Evolutionary conservation across 2,888 invertebrate genomes (phyloP), one percentile per base, ranked within the genome.

Genomic region (Dasypolia templi): DNA sequence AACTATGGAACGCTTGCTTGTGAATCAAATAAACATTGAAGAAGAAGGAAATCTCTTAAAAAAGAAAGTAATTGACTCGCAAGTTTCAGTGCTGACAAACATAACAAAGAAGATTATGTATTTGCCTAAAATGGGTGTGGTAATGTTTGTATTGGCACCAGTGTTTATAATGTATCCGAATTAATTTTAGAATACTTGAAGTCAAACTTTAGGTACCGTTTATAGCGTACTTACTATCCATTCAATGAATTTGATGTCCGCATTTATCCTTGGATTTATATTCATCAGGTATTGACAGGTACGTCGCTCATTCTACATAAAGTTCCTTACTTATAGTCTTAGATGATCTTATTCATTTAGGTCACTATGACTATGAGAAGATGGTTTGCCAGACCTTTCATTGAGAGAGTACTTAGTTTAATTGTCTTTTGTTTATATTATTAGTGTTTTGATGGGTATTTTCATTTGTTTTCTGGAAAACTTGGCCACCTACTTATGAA

Each of bases 171-270:
- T 72, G 17, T 11, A 73, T 0, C 49, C 58, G 3, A 35, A 64
- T 35, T 83, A 84, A n/a, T 64, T 70, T 61, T 0, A 61, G 69
- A 51, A 81, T 51, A 22, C 32, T 46, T n/a, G 72, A 74, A 67
- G 22, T 85, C 5, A 53, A 75, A 7, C 71, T 85, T 53, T 71
- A 84, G 29, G 11, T 82, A 51, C 85, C 85, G 0, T 84, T 83
- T 19, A 55, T 82, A 42, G 74, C 55, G 12, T 66, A 64, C n/a
- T n/a, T n/a, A n/a, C 49, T 85, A 85, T 74, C 76, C 82, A 22
- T 84, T 84, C n/a, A 6, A 85, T 70, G 73, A 72, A 63, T 76
- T 59, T 44, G 82, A 82, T 67, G 4, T 68, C 35, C 22, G 72
- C 55, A 35, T 70, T 35, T 84, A 74, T 72, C 78, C 82, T 22